These are phyloP conservation scores for Atrina japonica DNA, from an alignment of 2,888 invertebrate genomes.

Conservation along the genomic window DNA sequence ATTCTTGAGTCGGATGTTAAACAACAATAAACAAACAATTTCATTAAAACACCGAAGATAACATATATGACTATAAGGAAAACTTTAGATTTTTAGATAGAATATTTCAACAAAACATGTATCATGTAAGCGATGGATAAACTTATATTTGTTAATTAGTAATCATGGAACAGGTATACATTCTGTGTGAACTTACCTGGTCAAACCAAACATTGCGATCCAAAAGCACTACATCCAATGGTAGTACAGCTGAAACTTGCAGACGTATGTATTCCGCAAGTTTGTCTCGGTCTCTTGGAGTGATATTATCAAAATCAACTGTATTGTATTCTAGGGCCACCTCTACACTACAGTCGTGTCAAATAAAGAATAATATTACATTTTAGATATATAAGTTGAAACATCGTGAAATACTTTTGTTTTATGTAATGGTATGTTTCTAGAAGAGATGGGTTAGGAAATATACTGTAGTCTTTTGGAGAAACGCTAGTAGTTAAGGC, in stretches of 20 bases:
- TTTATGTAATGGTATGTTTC: background rate
- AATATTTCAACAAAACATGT: slow-evolving; percentile 4
- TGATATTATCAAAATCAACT: slow-evolving; percentile 11
- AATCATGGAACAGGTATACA: background rate
- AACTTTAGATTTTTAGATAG: background rate
- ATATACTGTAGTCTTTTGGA: too few species aligned
- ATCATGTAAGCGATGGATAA: too few species aligned
- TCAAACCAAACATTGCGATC: slow-evolving; percentile 13
- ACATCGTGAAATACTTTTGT: too few species aligned
- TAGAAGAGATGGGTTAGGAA: too few species aligned
- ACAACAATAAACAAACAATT: too few species aligned
- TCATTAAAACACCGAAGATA: too few species aligned
- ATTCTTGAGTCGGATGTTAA: too few species aligned
- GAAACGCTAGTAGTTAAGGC: too few species aligned
- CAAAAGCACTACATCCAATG: background rate
- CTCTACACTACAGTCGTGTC: slow-evolving; percentile 8
- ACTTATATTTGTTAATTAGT: background rate
- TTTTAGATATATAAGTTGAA: background rate
- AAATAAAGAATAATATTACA: background rate
- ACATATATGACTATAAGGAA: too few species aligned
- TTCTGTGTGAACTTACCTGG: slow-evolving; percentile 1
- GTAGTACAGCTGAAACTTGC: background rate
- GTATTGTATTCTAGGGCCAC: slow-evolving; percentile 22
- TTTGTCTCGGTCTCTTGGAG: background rate
- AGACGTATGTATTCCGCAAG: background rate